phyloP scores from a whole-genome alignment of 2,113 vertebrate species.

The Mastomys coucha region DNA sequence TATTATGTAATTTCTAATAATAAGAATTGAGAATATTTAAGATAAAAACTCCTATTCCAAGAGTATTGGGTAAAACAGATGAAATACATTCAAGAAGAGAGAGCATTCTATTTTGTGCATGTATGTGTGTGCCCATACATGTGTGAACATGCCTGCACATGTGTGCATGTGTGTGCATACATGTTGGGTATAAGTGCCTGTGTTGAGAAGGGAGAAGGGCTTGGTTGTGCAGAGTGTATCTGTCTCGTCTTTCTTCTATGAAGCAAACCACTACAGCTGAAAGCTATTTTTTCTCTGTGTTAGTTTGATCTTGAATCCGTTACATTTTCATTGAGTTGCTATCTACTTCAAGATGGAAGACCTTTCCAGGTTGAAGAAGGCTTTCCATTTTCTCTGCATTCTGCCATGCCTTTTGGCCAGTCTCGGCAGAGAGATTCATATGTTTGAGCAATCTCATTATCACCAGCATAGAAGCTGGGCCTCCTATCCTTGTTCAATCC shows the following conservation, averaged over 20 bases:
- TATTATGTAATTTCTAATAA: conserved; percentile 10
- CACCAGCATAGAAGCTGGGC: background rate
- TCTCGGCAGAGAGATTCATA: background rate
- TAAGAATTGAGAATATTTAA: background rate
- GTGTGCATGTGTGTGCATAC: background rate
- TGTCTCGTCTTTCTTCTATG: conserved; percentile 4
- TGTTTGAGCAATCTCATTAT: background rate
- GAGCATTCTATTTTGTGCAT: background rate
- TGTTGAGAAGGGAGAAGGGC: background rate
- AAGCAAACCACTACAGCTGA: background rate
- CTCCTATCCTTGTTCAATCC: background rate
- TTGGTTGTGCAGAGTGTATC: background rate
- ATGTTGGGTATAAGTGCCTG: too few species aligned
- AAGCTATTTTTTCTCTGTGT: background rate
- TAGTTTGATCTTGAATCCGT: background rate
- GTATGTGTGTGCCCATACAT: too few species aligned
- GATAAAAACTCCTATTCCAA: background rate
- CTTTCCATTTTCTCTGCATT: background rate
- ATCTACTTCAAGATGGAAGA: background rate
- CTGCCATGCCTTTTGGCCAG: background rate
- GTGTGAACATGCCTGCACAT: background rate
- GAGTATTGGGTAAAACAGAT: background rate
- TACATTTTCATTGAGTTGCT: conserved; percentile 3
- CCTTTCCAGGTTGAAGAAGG: background rate
- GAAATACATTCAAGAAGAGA: background rate